phyloP scores from a whole-genome alignment of 37 sponge, comb jelly and placozoan genomes.

The Ephydatia muelleri region DNA sequence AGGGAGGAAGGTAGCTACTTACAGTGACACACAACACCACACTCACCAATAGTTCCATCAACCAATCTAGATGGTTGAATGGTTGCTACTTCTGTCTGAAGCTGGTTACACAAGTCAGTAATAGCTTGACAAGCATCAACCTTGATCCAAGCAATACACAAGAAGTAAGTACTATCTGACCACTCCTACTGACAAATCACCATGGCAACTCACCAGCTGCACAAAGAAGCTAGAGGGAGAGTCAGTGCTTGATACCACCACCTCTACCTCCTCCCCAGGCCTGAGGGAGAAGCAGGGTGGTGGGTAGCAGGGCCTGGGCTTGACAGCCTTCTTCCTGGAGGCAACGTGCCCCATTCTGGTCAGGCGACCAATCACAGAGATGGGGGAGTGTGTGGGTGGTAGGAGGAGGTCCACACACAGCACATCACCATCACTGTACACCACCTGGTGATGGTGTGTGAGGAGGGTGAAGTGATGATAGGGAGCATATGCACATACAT shows the following conservation, averaged over 20 bases:
- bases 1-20: no score
- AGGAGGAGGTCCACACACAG: not conserved
- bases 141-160: not conserved
- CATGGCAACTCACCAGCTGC: constrained; percentile 14
- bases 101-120: not conserved
- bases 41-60: not conserved
- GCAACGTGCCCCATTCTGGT: not conserved
- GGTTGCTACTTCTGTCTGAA: not conserved
- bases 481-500: no score
- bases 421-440: not conserved
- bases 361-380: not conserved
- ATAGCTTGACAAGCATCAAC: not conserved
- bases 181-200: no score
- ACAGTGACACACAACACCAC: not conserved
- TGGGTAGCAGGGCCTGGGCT: not conserved
- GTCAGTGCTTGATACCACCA: constrained; percentile 16
- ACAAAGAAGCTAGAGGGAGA: constrained; percentile 23
- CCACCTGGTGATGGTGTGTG: not conserved
- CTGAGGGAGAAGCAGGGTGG: not conserved
- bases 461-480: no score
- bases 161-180: no score
- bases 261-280: constrained; percentile 16
- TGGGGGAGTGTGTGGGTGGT: not conserved
- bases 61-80: not conserved
- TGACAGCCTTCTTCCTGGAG: not conserved